A percentile compares a stretch with the other conserved stretches of the same genome.
phyloP scores from a whole-genome alignment of 2,888 invertebrate species.

The Hydraecia micacea region DNA sequence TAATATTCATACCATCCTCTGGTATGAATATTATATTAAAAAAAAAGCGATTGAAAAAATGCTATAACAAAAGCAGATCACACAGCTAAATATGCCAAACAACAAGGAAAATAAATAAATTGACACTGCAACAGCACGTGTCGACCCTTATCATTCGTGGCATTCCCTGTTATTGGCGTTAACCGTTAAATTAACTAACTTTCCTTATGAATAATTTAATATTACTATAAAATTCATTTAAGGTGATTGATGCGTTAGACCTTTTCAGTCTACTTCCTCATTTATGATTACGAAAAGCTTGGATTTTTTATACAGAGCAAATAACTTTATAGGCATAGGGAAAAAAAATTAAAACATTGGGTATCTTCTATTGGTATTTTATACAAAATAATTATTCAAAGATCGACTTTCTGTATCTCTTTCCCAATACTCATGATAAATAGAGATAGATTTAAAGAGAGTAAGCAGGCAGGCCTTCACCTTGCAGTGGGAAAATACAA shows the following conservation, averaged over 20 bases:
- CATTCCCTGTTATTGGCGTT: slow-evolving; percentile 10
- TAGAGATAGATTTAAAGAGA: neutral
- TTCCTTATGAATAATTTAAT: slow-evolving; percentile 18
- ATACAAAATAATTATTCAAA: neutral
- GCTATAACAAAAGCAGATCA: neutral
- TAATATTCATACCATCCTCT: neutral
- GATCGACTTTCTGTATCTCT: neutral
- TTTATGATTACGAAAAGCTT: neutral
- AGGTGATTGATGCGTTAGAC: neutral
- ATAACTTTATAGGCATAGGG: neutral
- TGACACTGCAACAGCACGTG: slow-evolving; percentile 4
- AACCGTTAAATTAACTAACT: neutral
- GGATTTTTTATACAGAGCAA: neutral
- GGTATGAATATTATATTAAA: neutral
- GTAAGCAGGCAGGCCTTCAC: neutral
- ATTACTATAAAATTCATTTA: neutral
- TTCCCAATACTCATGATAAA: neutral
- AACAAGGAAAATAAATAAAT: slow-evolving; percentile 21
- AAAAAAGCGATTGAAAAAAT: neutral
- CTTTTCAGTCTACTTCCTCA: neutral
- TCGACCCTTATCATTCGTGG: neutral
- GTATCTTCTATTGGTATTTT: neutral
- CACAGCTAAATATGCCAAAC: neutral
- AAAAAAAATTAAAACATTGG: neutral
- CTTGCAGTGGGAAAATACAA: neutral